These are phyloP conservation scores for Egretta garzetta DNA, from an alignment of 2,113 vertebrate species.

Conservation along the genomic window DNA sequence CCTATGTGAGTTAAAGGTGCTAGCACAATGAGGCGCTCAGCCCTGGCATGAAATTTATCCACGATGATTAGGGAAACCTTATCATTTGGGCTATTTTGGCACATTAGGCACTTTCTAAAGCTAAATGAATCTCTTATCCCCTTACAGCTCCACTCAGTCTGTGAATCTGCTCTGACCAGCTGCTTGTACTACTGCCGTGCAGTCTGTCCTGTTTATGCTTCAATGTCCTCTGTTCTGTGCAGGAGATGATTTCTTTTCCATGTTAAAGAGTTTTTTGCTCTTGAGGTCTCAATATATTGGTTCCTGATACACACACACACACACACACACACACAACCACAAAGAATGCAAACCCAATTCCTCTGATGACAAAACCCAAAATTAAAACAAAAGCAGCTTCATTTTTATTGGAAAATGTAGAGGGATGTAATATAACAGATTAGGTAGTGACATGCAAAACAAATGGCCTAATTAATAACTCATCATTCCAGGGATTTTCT, in stretches of 20 bases:
- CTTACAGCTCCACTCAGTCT: not conserved
- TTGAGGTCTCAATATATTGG: not conserved
- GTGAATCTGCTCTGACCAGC: constrained; percentile 44
- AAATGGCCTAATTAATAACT: constrained; percentile 8
- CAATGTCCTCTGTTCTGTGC: not conserved
- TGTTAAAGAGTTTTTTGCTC: not conserved
- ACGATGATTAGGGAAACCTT: not conserved
- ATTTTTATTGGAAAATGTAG: not conserved
- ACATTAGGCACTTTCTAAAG: constrained; percentile 7
- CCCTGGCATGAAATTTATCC: not conserved
- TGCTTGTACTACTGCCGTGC: constrained; percentile 3
- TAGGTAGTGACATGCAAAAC: not conserved
- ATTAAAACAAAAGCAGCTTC: not conserved
- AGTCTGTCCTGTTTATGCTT: constrained; percentile 45
- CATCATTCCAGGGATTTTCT: not conserved
- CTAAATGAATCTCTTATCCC: constrained; percentile 1
- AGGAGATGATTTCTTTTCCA: constrained; percentile 18
- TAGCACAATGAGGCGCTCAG: not conserved
- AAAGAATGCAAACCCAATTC: not conserved
- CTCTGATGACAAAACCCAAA: not conserved
- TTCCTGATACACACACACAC: not conserved
- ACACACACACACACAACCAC: not conserved
- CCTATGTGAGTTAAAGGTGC: not conserved
- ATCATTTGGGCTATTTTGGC: not conserved
- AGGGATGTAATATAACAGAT: not conserved